Evolutionary conservation across 2,888 invertebrate species (phyloP), one percentile per base, ranked within the genome.

Genomic region (Lycocerus yunnanus): DNA sequence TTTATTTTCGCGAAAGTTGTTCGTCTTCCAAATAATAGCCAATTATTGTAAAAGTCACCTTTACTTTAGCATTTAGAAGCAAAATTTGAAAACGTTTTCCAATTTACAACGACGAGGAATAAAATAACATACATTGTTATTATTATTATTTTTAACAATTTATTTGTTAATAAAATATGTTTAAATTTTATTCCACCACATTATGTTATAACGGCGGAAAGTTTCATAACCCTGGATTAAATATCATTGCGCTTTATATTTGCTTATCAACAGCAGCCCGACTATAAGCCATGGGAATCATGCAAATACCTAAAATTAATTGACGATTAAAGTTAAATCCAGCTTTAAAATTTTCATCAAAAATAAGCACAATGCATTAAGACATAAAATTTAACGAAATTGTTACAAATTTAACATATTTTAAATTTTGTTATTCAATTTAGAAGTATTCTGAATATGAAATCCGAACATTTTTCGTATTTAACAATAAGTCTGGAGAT

Each of bases 241-340:
- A 63, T 63, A 63, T 20, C 61, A 63, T 63, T 63, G 15, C 61
- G 16, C 20, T 18, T 63, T 20, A 63, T 63, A 63, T 63, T 63
- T 63, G 61, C 61, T 63, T 63, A 63, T 63, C 61, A 63, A 63
- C 61, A 63, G 20, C 15, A 13, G 20, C 20, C 27, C 11, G 15
- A 16, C 14, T 14, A 67, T 67, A 67, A 67, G 61, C 61, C 61
- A 24, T 65, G 65, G 58, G 71, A 71, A 65, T 71, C 71, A 71
- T 65, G 71, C 58, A 71, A 66, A 71, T 71, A 71, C 71, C 65
- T 71, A 58, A 71, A 71, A 71, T 71, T 71, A 71, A 71, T 71
- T 66, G 65, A 65, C 71, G 43, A 63, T 71, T 71, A 71, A 71
- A 71, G 65, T 65, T 71, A 71, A 71, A 66, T 65, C 71, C 21